These are phyloP conservation scores for Tipula vernalis DNA, from an alignment of 2,888 invertebrate genomes.

Conservation along the genomic window DNA sequence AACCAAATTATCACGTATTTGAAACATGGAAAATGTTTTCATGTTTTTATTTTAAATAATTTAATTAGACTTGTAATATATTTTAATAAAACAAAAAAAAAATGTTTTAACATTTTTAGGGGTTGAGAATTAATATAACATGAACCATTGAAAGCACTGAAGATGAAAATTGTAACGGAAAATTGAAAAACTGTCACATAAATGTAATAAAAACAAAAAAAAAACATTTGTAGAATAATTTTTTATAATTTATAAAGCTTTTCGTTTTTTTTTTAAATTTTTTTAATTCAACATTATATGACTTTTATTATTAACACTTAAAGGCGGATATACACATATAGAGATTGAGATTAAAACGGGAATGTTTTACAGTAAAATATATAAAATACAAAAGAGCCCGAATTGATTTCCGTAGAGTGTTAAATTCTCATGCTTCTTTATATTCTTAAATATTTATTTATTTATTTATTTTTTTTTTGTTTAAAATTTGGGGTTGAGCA, in stretches of 20 bases:
- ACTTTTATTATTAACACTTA: neutral
- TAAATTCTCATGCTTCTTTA: neutral
- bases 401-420: neutral
- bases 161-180: neutral
- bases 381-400: neutral
- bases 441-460: neutral
- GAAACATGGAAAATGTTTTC: neutral
- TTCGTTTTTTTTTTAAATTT: neutral
- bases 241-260: neutral
- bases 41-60: neutral
- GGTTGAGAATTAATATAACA: neutral
- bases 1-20: neutral
- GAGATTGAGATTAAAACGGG: neutral
- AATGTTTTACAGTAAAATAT: neutral
- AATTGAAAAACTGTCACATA: conserved; percentile 4
- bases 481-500: neutral
- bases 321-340: neutral
- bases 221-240: neutral
- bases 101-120: neutral
- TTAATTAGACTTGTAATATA: neutral
- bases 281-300: neutral
- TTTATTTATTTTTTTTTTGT: neutral
- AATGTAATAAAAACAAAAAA: neutral
- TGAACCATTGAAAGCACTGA: neutral
- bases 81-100: neutral